These are phyloP conservation scores for Iselma pallidipennis DNA, from an alignment of 2,888 invertebrate genomes.

Conservation along the genomic window DNA sequence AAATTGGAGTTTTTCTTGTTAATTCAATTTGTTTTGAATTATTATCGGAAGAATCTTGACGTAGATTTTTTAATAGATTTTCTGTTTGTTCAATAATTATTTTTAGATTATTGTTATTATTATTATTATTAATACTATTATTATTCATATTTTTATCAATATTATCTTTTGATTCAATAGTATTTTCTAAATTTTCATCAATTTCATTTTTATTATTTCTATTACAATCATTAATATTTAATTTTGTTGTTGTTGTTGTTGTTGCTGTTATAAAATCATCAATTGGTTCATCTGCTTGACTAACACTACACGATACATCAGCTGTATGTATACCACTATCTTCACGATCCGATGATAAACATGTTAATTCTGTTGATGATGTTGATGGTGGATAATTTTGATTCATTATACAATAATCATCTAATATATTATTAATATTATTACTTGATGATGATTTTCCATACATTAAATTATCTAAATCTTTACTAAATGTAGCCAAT, in stretches of 20 bases:
- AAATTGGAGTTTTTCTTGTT: conserved; percentile 23
- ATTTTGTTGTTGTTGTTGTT: conserved; percentile 36
- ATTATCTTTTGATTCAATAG: background rate
- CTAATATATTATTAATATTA: conserved; percentile 67
- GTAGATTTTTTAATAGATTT: conserved; percentile 55
- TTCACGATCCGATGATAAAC: conserved; percentile 66
- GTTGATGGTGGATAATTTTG: conserved; percentile 61
- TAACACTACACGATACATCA: conserved; percentile 73
- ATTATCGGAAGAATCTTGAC: conserved; percentile 51
- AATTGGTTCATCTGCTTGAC: conserved; percentile 74
- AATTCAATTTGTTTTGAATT: conserved; percentile 28
- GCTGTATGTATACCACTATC: conserved; percentile 81
- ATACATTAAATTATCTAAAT: conserved; percentile 54
- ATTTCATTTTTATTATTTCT: conserved; percentile 5
- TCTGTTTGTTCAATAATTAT: conserved; percentile 44
- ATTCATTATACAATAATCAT: conserved; percentile 50
- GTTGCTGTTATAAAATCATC: conserved; percentile 55
- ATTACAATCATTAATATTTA: conserved; percentile 1
- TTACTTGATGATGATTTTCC: conserved; percentile 37
- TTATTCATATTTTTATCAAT: background rate
- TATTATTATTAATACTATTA: conserved; percentile 1
- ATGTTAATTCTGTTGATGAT: conserved; percentile 64
- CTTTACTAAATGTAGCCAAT: conserved; percentile 49
- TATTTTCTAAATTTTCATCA: conserved; percentile 16
- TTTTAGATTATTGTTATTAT: conserved; percentile 24